Conservation (phyloP, 2,797 vertebrate genomes). For the Heteromormyrus szaboi region DNA sequence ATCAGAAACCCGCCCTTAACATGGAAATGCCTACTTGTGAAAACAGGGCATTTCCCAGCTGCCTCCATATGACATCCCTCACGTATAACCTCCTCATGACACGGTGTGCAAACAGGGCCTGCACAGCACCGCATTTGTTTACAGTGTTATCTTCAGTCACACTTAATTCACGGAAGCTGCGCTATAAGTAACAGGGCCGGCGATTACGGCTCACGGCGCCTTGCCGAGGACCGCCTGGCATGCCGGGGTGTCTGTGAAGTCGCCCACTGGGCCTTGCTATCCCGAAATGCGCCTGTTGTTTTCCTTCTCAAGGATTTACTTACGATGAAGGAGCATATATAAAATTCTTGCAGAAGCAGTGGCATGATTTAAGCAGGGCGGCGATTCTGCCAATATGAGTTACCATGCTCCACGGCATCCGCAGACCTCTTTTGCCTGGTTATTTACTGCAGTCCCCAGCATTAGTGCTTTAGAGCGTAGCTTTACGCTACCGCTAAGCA, state of each 20-base stretch:
- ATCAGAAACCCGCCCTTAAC: background rate
- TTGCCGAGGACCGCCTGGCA: background rate
- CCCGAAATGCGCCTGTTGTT: background rate
- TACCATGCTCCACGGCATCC: slow-evolving; percentile 39
- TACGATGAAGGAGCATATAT: background rate
- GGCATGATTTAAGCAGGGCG: slow-evolving; percentile 23
- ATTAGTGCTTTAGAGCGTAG: slow-evolving; percentile 36
- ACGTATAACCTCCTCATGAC: background rate
- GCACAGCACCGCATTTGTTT: background rate
- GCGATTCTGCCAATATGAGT: slow-evolving; percentile 30
- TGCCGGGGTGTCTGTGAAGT: background rate
- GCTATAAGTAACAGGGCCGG: background rate
- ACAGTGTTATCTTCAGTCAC: background rate
- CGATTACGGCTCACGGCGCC: background rate
- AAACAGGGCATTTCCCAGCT: background rate
- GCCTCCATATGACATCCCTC: background rate
- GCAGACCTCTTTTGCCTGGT: slow-evolving; percentile 34
- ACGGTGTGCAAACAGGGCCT: background rate
- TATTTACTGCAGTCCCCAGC: slow-evolving; percentile 46
- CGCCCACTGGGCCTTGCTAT: background rate
- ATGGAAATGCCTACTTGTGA: background rate
- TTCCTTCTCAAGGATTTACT: background rate
- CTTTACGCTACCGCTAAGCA: slow-evolving; percentile 19
- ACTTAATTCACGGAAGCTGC: background rate
- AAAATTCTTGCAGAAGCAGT: background rate